phyloP scores from a whole-genome alignment of 2,888 invertebrate species.

The Monochamus alternatus region DNA sequence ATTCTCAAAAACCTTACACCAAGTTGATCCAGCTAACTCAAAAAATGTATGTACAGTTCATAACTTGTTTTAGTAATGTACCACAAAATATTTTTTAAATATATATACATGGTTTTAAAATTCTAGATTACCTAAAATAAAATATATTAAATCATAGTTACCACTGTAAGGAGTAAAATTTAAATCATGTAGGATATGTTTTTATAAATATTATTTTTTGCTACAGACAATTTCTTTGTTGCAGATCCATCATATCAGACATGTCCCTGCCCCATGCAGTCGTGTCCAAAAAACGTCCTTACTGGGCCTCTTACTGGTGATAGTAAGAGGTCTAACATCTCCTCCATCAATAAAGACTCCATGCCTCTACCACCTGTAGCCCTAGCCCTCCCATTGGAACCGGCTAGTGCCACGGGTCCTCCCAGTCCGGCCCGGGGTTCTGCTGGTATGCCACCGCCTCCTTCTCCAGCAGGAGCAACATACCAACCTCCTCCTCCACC shows the following conservation, averaged over 20 bases:
- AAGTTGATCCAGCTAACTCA: too few species aligned
- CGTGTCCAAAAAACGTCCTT: conserved; percentile 98
- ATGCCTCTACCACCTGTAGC: conserved; percentile 71
- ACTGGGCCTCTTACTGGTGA: conserved; percentile 98
- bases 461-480: conserved; percentile 72
- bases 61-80: too few species aligned
- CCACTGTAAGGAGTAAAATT: too few species aligned
- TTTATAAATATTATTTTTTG: too few species aligned
- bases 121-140: too few species aligned
- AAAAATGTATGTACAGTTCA: too few species aligned
- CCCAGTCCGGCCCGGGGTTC: conserved; percentile 82
- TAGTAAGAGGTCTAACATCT: conserved; percentile 79
- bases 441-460: conserved; percentile 78
- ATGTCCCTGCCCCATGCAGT: conserved; percentile 93
- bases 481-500: conserved; percentile 67
- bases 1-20: too few species aligned
- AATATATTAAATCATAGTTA: too few species aligned
- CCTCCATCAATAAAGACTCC: conserved; percentile 68
- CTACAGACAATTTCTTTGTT: conserved; percentile 37
- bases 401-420: conserved; percentile 74
- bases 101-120: too few species aligned
- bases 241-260: conserved; percentile 77
- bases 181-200: too few species aligned
- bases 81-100: too few species aligned
- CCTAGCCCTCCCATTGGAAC: conserved; percentile 72